Evolutionary conservation across 1,140 invertebrate species (phyloP), one percentile per base, ranked within the genome.

Genomic region (Physella acuta): DNA sequence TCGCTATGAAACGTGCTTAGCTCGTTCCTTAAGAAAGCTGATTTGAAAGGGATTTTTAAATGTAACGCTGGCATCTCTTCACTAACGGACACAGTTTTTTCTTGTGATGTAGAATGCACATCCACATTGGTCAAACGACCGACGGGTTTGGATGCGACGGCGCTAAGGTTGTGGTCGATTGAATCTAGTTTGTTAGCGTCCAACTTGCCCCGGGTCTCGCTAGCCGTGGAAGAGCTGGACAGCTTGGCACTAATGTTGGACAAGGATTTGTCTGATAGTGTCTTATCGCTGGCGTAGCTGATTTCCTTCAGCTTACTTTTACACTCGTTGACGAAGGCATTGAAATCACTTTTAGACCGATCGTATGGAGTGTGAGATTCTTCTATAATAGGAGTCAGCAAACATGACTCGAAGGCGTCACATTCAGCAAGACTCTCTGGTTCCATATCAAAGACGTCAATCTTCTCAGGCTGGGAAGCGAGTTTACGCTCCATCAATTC

Each of bases 361-460:
- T 61, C 59, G 2, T 31, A 37, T 3, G 8, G 2, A 30, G 36
- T 39, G 0, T 24, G 8, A 4, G 59, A 44, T 28, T 61, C 59
- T 44, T 61, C 59, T 8, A n/a, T 39, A 44, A 61, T 61, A 1
- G 59, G 59, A 1, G 59, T 61, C 36, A 61, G 24, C 59, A 61
- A 1, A 28, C 36, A 61, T 1, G 59, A 61, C 8, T 61, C 59
- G 1, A 44, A 37, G 1, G 11, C 59, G 17, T 61, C 59, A 28
- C 59, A 61, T 4, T 17, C 37, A 24, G 34, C 59, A 1, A 61
- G 36, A 28, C 59, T 61, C 20, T 61, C 59, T 5, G 33, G 34
- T 2, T 60, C 58, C 39, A 44, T 44, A 20, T 20, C 20, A 44
- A 8, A 11, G 39, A 20, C 39, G 39, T 44, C 39, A 8, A 11